Base-by-base conservation (phyloP, 2,888 invertebrate species). In the Lasioglossum lativentre region DNA sequence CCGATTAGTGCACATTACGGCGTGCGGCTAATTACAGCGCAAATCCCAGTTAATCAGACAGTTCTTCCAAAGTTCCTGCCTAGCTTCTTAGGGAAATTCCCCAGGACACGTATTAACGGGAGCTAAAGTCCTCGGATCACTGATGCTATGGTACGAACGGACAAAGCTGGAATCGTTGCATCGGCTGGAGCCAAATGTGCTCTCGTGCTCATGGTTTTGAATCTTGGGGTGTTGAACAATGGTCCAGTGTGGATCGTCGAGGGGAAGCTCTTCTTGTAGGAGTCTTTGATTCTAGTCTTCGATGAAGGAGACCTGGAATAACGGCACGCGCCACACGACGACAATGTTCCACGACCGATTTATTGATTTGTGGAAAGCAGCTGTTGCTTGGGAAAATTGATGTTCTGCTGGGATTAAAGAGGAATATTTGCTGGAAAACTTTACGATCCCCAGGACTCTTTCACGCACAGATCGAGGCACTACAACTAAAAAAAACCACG, bases 281-380 rank as follows among this genome's bases (percentile, higher is more conserved):
- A 88, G 89, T 90, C 91, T 90, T 89, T 80, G 91, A 90, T 89
- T 91, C 90, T 87, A 86, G 88, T 86, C 23, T 68, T 38, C 68
- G 68, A 68, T 68, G 38, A 34, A 23, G 23, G 34, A 68, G 88
- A 86, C 86, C 85, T 91, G 88, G 92, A 93, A 92, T 92, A 92
- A 83, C 82, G 95, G 94, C 95, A 93, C 95, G 94, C 90, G 94
- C 92, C 94, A 86, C 1, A 34, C 34, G 86, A 87, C 91, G 90
- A 93, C 94, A n/a, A 56, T 56, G 66, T 92, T 93, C 23, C 93
- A 92, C 92, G 91, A 88, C 92, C 80, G 91, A 92, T 93, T 93
- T 94, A 94, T 94, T 87, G 95, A 95, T 94, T 91, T 91, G 85
- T 79, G 77, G 78, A 83, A 72, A 80, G 80, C 89, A 89, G 84